Percentiles rank a stretch among this genome's conserved stretches.
These are phyloP conservation scores for Gnatocerus cornutus DNA, from an alignment of 2,888 invertebrate genomes.

Conservation along the genomic window DNA sequence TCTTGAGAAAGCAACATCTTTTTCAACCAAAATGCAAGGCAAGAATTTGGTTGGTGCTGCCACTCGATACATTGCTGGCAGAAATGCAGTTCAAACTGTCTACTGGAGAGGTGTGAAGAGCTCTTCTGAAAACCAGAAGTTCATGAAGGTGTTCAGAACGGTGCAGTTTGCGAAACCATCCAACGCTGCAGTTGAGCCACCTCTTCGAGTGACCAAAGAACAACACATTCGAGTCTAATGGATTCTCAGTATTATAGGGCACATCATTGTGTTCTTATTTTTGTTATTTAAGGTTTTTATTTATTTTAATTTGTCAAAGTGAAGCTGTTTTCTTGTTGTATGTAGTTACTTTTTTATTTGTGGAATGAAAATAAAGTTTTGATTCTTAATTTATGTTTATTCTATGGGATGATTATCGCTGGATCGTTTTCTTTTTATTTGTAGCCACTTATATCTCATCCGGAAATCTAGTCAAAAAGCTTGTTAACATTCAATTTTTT, in stretches of 20 bases:
- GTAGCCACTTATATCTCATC: too few species aligned
- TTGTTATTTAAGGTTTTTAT: background rate
- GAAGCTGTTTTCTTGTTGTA: background rate
- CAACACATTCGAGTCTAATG: conserved; percentile 37
- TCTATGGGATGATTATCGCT: too few species aligned
- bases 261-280: background rate
- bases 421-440: too few species aligned
- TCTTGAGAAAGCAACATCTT: background rate
- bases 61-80: conserved; percentile 82
- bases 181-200: conserved; percentile 24
- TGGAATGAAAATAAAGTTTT: background rate
- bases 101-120: conserved; percentile 79
- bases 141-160: conserved; percentile 66
- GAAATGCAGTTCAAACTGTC: conserved; percentile 84
- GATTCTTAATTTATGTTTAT: too few species aligned
- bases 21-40: conserved; percentile 59
- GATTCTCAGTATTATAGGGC: conserved; percentile 9
- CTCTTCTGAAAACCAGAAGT: conserved; percentile 56
- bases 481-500: too few species aligned
- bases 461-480: too few species aligned
- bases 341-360: conserved; percentile 1
- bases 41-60: conserved; percentile 80
- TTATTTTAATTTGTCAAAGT: conserved; percentile 10
- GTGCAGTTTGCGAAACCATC: conserved; percentile 61
- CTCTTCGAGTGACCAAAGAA: conserved; percentile 33